Base-by-base conservation (phyloP, 2,888 invertebrate species). In the Apodemia duryi region DNA sequence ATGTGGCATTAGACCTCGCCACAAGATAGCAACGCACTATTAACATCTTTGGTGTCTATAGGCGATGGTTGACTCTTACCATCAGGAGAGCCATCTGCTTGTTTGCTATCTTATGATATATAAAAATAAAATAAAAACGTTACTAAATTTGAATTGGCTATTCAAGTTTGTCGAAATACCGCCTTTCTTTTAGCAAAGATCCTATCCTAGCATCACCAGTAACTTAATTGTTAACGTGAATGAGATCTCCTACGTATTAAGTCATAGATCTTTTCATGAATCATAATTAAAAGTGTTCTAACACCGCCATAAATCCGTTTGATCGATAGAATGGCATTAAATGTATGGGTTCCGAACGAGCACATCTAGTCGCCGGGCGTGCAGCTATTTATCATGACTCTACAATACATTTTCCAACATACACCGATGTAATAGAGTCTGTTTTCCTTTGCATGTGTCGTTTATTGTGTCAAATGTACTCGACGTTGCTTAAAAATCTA, bases 281-380 rank as follows among this genome's bases (percentile, higher is more conserved):
- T 52, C 52, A 52, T 52, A 54, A 54, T 54, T 54, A 54, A 54
- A 54, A 54, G 54, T 29, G 54, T 54, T 54, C 9, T 43, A 43
- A 43, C 43, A 10, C 43, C 11, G 43, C 54, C 29, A 54, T 54
- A 54, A 54, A 54, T 54, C 54, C 10, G 28, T 54, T 54, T 54
- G 54, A 54, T 54, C 9, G 54, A 54, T 54, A 28, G 54, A 54
- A 54, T 10, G 28, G 54, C 54, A 54, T 54, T 54, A 54, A 54
- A 54, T 28, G 54, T 54, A 54, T 28, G 29, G 54, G 54, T 28
- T 54, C 54, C 6, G 28, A 54, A 29, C 54, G 54, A 54, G 43
- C 43, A 57, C 29, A 32, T 57, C 57, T 57, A 57, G 57, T 57
- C 57, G 57, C 32, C 57, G 57, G 49, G 49, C 49, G n/a, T 49